Evolutionary conservation across 1,140 invertebrate species (phyloP), one percentile per base, ranked within the genome.

Genomic region (Aphis craccivora): DNA sequence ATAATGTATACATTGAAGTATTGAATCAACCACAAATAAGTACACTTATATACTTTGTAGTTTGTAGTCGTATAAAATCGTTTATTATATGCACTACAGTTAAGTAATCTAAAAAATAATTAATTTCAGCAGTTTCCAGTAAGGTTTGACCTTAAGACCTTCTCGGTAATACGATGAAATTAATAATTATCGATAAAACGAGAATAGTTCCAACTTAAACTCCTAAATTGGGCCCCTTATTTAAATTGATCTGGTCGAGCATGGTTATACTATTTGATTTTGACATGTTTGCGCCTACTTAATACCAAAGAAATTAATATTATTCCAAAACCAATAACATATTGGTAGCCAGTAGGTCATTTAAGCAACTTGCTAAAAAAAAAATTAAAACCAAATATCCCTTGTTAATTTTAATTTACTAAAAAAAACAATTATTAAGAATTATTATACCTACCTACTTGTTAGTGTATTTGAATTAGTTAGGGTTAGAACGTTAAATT

Each of bases 101-200:
- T 87, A 87, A 48, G 84, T 87, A 87, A 45, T 87, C 84, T 30
- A 45, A 87, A 87, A 87, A 18, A 45, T 87, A 87, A 87, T 87
- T 45, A 87, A 87, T 14, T 23, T 87, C 40, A n/a, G 40, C 18
- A 30, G 40, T 45, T 87, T 87, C 40, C 84, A 87, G 84, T 87
- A 87, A 43, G 25, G 43, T 48, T 87, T 87, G 84, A 87, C 84
- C 84, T 87, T 45, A 43, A 45, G 25, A 43, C 25, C 40, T 86
- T 43, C 43, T 45, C 11, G 6, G 25, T 87, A 87, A 30, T 87
- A 43, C 84, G 25, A 30, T 45, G 84, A 87, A 87, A 87, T 48
- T 76, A 76, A 76, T 76, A 76, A 76, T 76, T 87, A n/a, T 45
- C 84, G 43, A 87, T 87, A 43, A 87, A 48, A 87, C 84, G 40